A percentile compares a stretch with the other conserved stretches of the same genome.
phyloP scores from a whole-genome alignment of 1,140 invertebrate genomes.

The Hypothenemus hampei region DNA sequence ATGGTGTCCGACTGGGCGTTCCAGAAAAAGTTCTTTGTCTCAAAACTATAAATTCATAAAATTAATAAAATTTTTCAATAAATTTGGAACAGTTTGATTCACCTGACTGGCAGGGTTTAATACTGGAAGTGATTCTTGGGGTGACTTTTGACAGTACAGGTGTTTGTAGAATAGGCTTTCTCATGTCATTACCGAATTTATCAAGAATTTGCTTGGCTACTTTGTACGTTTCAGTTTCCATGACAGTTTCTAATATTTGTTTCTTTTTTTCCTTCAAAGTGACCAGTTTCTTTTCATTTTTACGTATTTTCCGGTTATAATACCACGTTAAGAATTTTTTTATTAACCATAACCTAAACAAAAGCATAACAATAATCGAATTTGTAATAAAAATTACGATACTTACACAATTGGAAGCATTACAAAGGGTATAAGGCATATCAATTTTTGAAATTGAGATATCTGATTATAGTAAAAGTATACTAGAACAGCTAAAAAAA shows the following conservation, averaged over 20 bases:
- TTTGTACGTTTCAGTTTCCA: slow-evolving; percentile 97
- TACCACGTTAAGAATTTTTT: slow-evolving; percentile 89
- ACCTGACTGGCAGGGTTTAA: no score
- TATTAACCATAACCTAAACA: no score
- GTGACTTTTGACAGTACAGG: no score
- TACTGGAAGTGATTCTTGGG: no score
- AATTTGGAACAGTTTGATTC: no score
- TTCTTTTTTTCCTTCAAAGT: slow-evolving; percentile 76
- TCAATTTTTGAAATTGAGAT: slow-evolving; percentile 60
- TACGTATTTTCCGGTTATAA: slow-evolving; percentile 75
- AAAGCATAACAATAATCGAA: no score
- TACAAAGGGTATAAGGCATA: slow-evolving; percentile 68
- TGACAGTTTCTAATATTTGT: slow-evolving; percentile 90
- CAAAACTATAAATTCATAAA: no score
- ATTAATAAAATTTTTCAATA: no score
- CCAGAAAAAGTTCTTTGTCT: no score
- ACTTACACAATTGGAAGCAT: slow-evolving; percentile 76
- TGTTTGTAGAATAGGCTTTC: slow-evolving; percentile 15
- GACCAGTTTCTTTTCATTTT: slow-evolving; percentile 71
- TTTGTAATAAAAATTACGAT: no score
- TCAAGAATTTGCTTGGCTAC: slow-evolving; percentile 89
- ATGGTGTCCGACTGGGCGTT: no score
- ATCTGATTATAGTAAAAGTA: slow-evolving; percentile 75
- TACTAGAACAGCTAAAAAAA: slow-evolving; percentile 66
- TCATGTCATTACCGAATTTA: slow-evolving; percentile 70